Conservation (phyloP, 2,797 vertebrate genomes). For the Mustela erminea region DNA sequence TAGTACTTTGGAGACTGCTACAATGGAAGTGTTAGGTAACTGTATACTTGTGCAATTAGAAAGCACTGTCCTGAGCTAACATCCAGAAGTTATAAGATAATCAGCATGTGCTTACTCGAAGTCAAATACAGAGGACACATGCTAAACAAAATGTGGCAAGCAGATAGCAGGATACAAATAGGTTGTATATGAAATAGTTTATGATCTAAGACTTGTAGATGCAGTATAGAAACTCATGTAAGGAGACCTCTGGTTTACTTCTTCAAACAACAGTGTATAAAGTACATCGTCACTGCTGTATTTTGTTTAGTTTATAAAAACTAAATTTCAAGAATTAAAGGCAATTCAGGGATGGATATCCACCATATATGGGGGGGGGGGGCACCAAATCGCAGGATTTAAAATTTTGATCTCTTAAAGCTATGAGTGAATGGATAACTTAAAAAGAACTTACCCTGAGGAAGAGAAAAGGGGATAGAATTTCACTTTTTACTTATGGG, state of each 20-base stretch:
- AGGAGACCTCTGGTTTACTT: background rate
- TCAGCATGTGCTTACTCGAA: background rate
- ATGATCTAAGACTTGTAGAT: background rate
- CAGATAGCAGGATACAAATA: background rate
- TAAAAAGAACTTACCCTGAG: background rate
- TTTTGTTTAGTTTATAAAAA: background rate
- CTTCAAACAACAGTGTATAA: background rate
- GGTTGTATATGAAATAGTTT: background rate
- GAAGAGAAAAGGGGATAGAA: background rate
- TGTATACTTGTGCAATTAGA: background rate
- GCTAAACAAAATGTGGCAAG: background rate
- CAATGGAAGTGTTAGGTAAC: background rate
- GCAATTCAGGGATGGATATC: background rate
- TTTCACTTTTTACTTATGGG: background rate
- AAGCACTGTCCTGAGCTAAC: background rate
- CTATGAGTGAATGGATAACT: background rate
- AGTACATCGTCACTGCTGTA: background rate
- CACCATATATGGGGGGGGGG: no score
- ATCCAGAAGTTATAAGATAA: background rate
- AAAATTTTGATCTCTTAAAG: background rate
- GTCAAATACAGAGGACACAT: background rate
- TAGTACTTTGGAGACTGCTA: background rate
- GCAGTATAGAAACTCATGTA: background rate
- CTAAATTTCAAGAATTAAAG: constrained; percentile 24
- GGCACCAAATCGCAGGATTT: background rate